These are phyloP conservation scores for Cnemophilus loriae DNA, from an alignment of 2,113 vertebrate genomes.

Conservation along the genomic window DNA sequence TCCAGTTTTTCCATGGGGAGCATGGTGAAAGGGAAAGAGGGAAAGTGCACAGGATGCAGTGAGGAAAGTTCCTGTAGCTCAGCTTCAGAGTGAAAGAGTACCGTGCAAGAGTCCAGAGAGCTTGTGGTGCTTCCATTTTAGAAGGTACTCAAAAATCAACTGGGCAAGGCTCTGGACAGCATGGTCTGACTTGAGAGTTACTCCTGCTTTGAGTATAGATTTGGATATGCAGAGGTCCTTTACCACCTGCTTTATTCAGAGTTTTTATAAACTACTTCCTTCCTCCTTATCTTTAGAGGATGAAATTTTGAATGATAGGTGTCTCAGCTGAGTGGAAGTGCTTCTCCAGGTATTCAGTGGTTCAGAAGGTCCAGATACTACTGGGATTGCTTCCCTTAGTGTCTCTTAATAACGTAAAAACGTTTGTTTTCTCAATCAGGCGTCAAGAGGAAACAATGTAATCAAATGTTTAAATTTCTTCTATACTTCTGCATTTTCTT, in stretches of 20 bases:
- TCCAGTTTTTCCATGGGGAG: not conserved
- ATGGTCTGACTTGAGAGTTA: not conserved
- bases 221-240: not conserved
- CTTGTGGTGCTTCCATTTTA: not conserved
- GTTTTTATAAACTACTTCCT: not conserved
- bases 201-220: not conserved
- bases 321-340: not conserved
- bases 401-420: not conserved
- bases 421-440: not conserved
- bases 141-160: not conserved
- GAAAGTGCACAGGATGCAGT: not conserved
- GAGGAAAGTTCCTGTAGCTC: not conserved
- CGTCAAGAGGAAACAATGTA: conserved; percentile 16
- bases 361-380: not conserved
- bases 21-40: not conserved
- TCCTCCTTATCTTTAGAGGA: not conserved
- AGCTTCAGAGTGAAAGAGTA: not conserved
- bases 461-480: conserved; percentile 26
- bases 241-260: not conserved
- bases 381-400: not conserved
- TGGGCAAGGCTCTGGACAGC: not conserved
- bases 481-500: not conserved
- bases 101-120: not conserved
- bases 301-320: not conserved
- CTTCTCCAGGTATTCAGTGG: not conserved